Base-by-base conservation (phyloP, 2,113 vertebrate species). In the Phrynosoma blainvillii region DNA sequence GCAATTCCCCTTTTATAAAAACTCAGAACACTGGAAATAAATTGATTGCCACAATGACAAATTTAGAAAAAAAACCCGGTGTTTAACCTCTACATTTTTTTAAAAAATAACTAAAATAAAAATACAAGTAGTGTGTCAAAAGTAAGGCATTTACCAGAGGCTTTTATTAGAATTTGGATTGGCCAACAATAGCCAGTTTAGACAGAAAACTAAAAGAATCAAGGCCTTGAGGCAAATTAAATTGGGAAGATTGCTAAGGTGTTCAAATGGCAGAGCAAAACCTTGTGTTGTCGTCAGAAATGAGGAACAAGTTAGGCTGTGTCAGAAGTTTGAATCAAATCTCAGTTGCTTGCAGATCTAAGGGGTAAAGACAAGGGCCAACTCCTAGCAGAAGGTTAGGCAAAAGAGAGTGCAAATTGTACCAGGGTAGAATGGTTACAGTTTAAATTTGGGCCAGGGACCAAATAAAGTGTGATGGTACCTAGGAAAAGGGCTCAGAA, bases 51-150 rank as follows among this genome's bases (percentile, higher is more conserved):
- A 71, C 52, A 70, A 84, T 77, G 42, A 21, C 73, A 1, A n/a
- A n/a, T n/a, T n/a, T n/a, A n/a, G n/a, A n/a, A n/a, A n/a, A n/a
- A n/a, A n/a, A n/a, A n/a, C n/a, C n/a, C n/a, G n/a, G n/a, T n/a
- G n/a, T 83, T 70, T 47, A 88, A 65, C 62, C 21, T 36, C 82
- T n/a, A 47, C 5, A 59, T 76, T 62, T 59, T 76, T 74, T 59
- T 68, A 85, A 87, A 52, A 83, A 74, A n/a, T 77, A 6, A 36
- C 82, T 83, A 65, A 23, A 85, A 86, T 88, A 42, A 81, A 79
- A 88, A 86, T 42, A n/a, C 80, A 92, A 85, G 36, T 56, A 81
- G 89, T 59, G 85, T 82, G 52, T 85, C 89, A 92, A 82, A 65
- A 89, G 79, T 9, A 12, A 2, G 0, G 87, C 73, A 91, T 89